Percentiles rank a stretch among this genome's conserved stretches.
Evolutionary conservation across 2,797 vertebrate species (phyloP).

Genomic region (Molossus molossus): DNA sequence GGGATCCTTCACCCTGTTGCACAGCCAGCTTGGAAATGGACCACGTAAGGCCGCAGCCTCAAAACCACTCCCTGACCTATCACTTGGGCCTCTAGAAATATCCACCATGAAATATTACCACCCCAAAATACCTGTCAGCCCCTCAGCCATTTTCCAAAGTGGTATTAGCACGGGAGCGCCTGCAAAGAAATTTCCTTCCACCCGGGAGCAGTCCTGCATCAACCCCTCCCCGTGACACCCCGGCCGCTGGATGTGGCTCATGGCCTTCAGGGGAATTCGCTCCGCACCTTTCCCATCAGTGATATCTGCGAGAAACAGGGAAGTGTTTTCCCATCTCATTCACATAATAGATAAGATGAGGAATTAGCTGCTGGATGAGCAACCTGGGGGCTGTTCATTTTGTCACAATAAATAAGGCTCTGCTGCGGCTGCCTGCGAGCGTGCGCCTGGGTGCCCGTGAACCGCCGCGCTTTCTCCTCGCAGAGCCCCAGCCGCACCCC

Average conservation of each 20-base stretch:
- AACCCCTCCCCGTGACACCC: slow-evolving; percentile 83
- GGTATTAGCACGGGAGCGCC: slow-evolving; percentile 57
- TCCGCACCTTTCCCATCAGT: slow-evolving; percentile 87
- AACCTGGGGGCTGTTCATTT: slow-evolving; percentile 89
- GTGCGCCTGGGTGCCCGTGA: accelerated
- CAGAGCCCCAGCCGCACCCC: not conserved
- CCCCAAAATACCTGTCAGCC: slow-evolving; percentile 48
- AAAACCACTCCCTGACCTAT: not conserved
- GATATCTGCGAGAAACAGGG: slow-evolving; percentile 90
- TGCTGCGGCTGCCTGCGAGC: not conserved
- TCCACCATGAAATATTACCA: not conserved
- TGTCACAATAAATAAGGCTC: slow-evolving; percentile 87
- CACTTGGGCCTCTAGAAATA: slow-evolving; percentile 48
- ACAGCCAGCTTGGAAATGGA: not conserved
- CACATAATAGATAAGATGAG: slow-evolving; percentile 91
- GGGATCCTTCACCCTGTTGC: not conserved
- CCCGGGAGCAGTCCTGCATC: slow-evolving; percentile 77
- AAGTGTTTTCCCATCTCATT: slow-evolving; percentile 90
- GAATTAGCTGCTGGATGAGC: slow-evolving; percentile 90
- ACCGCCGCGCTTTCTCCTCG: not conserved
- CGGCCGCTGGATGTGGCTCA: slow-evolving; percentile 81
- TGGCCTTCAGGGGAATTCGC: slow-evolving; percentile 87
- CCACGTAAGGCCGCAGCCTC: not conserved
- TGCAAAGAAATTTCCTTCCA: slow-evolving; percentile 73
- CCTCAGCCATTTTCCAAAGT: slow-evolving; percentile 81